Conservation (phyloP, 2,797 vertebrate genomes). For the Leontocebus nigricollis region DNA sequence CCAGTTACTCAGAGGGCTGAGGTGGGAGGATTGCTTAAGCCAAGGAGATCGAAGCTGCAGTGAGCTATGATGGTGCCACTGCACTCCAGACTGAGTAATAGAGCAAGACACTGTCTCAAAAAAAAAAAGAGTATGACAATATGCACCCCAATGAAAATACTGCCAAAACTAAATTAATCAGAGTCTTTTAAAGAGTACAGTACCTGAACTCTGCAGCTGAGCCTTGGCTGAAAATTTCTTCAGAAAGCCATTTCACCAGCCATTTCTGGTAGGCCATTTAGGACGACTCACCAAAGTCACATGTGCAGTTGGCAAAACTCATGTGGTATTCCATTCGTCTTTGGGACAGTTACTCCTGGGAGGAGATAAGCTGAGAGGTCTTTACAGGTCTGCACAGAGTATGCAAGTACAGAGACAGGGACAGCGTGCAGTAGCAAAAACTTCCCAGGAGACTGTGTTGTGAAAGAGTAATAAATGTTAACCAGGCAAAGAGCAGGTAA, state of each 20-base stretch:
- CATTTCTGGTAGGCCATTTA: not conserved
- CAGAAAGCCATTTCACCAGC: not conserved
- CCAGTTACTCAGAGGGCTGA: not conserved
- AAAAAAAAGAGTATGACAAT: not conserved
- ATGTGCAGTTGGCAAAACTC: not conserved
- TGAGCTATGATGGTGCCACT: not conserved
- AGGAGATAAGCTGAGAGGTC: not conserved
- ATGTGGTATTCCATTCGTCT: not conserved
- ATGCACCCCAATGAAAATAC: not conserved
- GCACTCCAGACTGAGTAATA: not conserved
- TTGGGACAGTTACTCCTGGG: not conserved
- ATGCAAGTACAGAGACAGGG: not conserved
- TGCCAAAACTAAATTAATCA: not conserved
- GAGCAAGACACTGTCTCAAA: not conserved
- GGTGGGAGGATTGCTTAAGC: not conserved
- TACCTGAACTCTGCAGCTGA: not conserved
- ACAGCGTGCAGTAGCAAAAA: accelerated
- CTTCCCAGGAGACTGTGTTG: not conserved
- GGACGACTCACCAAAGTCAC: not conserved
- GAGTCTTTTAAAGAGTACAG: not conserved
- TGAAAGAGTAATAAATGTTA: not conserved
- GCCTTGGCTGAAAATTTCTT: not conserved
- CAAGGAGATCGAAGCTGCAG: not conserved
- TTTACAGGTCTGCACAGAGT: no score
- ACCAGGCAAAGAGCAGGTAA: not conserved